Evolutionary conservation across 1,140 invertebrate species (phyloP).

Genomic region (Zaprionus tsacasi): DNA sequence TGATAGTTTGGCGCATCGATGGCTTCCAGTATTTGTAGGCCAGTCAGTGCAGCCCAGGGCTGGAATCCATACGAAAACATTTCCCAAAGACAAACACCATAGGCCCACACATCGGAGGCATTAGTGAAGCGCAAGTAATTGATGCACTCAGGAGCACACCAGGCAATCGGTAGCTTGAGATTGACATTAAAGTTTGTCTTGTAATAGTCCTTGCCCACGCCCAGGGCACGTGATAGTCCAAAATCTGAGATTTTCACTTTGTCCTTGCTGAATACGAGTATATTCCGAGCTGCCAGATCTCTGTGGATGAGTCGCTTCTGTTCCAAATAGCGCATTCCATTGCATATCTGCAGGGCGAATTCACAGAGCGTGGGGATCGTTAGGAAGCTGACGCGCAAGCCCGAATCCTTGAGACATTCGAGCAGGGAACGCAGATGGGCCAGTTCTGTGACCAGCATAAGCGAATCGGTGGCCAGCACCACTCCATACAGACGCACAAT

Average conservation of each 20-base stretch:
- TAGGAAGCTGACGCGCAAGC: conserved; percentile 92
- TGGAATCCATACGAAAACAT: conserved; percentile 99
- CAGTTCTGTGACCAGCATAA: conserved; percentile 98
- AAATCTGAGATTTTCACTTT: conserved; percentile 99
- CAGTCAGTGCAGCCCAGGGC: conserved; percentile 97
- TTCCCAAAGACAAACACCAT: conserved; percentile 99
- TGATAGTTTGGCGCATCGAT: conserved; percentile 97
- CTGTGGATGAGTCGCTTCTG: conserved; percentile 97
- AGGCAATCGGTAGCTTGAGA: conserved; percentile 98
- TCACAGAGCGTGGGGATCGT: conserved; percentile 94
- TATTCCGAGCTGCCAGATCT: conserved; percentile 97
- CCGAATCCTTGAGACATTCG: conserved; percentile 97
- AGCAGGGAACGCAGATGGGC: conserved; percentile 96
- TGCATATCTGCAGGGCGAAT: conserved; percentile 97
- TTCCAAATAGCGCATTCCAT: conserved; percentile 98
- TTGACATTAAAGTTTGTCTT: conserved; percentile 99
- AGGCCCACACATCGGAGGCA: conserved; percentile 98
- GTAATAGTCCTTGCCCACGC: conserved; percentile 99
- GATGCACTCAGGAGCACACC: conserved; percentile 99
- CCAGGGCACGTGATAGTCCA: conserved; percentile 96
- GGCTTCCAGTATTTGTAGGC: conserved; percentile 97
- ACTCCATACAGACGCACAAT: conserved; percentile 99
- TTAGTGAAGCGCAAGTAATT: conserved; percentile 98
- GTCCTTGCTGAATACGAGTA: conserved; percentile 97
- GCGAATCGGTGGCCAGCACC: conserved; percentile 95